A percentile compares a stretch with the other conserved stretches of the same genome.
Conservation (phyloP, 2,797 vertebrate species). For the Hipposideros larvatus region DNA sequence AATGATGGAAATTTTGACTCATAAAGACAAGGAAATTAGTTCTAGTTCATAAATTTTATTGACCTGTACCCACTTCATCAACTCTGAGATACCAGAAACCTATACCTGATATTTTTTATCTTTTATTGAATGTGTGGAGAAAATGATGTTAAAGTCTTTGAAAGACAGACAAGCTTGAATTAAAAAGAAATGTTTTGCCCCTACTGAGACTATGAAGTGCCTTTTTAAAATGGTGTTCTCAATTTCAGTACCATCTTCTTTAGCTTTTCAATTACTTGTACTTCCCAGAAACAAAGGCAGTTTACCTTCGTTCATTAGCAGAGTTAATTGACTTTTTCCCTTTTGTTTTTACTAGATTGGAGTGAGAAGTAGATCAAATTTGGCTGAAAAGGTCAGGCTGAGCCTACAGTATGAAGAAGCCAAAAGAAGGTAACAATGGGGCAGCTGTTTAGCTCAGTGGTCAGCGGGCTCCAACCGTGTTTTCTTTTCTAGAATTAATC, state of each 20-base stretch:
- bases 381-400: slow-evolving; percentile 92
- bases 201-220: neutral
- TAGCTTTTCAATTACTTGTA: neutral
- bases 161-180: neutral
- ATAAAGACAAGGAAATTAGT: slow-evolving; percentile 71
- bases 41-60: slow-evolving; percentile 75
- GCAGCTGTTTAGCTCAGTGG: neutral
- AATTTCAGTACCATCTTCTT: slow-evolving; percentile 41
- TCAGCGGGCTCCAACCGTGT: accelerated
- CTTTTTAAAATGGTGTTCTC: neutral
- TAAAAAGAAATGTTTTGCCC: slow-evolving; percentile 61
- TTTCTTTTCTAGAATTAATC: neutral
- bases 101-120: slow-evolving; percentile 71
- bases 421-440: slow-evolving; percentile 89
- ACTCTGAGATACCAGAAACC: slow-evolving; percentile 67
- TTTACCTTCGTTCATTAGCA: slow-evolving; percentile 63
- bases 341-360: slow-evolving; percentile 86
- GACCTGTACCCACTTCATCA: slow-evolving; percentile 42
- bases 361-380: slow-evolving; percentile 88
- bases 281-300: slow-evolving; percentile 75
- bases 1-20: slow-evolving; percentile 73
- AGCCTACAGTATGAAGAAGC: slow-evolving; percentile 93
- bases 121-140: slow-evolving; percentile 70
- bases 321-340: slow-evolving; percentile 58
- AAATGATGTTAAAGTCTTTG: slow-evolving; percentile 37